phyloP scores from a whole-genome alignment of 2,888 invertebrate genomes.

The Chloroclystis v-ata region DNA sequence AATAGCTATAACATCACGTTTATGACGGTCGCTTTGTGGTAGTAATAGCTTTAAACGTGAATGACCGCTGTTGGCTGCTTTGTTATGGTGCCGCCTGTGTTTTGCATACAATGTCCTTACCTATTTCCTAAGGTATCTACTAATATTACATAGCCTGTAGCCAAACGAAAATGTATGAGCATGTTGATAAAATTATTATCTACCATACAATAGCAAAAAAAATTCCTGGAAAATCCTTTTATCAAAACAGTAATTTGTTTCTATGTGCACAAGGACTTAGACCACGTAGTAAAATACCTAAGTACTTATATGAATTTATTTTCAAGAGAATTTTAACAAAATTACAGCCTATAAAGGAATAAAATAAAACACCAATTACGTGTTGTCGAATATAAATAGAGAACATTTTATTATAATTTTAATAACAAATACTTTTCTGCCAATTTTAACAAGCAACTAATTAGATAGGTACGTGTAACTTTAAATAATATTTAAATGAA shows the following conservation, averaged over 20 bases:
- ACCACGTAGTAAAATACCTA: too few species aligned
- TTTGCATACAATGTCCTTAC: background rate
- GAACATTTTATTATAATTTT: conserved; percentile 7
- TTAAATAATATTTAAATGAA: conserved; percentile 9
- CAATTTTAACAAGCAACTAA: conserved; percentile 8
- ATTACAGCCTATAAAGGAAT: too few species aligned
- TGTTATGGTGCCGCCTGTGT: background rate
- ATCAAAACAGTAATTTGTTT: too few species aligned
- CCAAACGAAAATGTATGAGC: too few species aligned
- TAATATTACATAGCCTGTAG: too few species aligned
- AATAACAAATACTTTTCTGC: conserved; percentile 1
- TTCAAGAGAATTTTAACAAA: too few species aligned
- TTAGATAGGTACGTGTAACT: conserved; percentile 1
- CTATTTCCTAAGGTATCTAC: too few species aligned
- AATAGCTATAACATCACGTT: conserved; percentile 16
- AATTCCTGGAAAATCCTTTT: too few species aligned
- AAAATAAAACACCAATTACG: conserved; percentile 9
- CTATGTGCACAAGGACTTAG: background rate
- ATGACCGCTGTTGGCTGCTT: conserved; percentile 7
- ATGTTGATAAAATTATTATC: too few species aligned
- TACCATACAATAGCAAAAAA: too few species aligned
- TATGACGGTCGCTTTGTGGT: conserved; percentile 13
- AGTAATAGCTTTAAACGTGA: conserved; percentile 3
- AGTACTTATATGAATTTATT: too few species aligned
- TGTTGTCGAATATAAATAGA: conserved; percentile 3